Evolutionary conservation across 1,140 invertebrate genomes (phyloP).

Genomic region (Solen grandis): DNA sequence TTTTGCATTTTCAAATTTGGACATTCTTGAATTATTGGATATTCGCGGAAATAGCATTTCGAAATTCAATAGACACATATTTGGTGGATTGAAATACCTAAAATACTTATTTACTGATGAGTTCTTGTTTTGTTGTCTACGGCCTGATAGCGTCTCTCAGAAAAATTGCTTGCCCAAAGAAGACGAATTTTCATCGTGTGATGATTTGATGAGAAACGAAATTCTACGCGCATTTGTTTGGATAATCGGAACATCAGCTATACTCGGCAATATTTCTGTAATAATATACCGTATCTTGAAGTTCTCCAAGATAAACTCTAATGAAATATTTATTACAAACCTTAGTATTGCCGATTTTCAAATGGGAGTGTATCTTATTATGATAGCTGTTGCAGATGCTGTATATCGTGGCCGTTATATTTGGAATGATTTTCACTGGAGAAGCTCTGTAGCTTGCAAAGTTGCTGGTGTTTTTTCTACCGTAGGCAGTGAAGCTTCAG

Average conservation of each 20-base stretch:
- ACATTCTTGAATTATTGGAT: neutral
- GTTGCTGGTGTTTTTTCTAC: conserved; percentile 65
- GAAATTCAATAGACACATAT: neutral
- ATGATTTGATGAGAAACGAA: conserved; percentile 59
- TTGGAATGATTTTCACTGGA: conserved; percentile 61
- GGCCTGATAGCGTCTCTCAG: neutral
- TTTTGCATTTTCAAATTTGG: neutral
- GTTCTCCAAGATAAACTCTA: conserved; percentile 51
- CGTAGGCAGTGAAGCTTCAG: conserved; percentile 63
- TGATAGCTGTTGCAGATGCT: conserved; percentile 70
- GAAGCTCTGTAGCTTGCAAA: conserved; percentile 56
- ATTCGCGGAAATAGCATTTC: neutral
- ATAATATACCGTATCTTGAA: conserved; percentile 54
- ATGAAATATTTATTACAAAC: conserved; percentile 69
- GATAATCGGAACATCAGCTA: conserved; percentile 59
- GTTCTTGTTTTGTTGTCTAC: conserved; percentile 1
- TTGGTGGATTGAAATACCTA: neutral
- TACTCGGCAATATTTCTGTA: conserved; percentile 62
- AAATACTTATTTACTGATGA: neutral
- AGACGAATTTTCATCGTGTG: conserved; percentile 66
- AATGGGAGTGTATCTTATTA: conserved; percentile 75
- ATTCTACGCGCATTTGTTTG: conserved; percentile 64
- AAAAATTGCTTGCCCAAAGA: conserved; percentile 58
- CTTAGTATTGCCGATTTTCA: conserved; percentile 70
- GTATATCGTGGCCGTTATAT: conserved; percentile 63